Evolutionary conservation across 2,113 vertebrate genomes (phyloP).

Genomic region (Corythoichthys intestinalis): DNA sequence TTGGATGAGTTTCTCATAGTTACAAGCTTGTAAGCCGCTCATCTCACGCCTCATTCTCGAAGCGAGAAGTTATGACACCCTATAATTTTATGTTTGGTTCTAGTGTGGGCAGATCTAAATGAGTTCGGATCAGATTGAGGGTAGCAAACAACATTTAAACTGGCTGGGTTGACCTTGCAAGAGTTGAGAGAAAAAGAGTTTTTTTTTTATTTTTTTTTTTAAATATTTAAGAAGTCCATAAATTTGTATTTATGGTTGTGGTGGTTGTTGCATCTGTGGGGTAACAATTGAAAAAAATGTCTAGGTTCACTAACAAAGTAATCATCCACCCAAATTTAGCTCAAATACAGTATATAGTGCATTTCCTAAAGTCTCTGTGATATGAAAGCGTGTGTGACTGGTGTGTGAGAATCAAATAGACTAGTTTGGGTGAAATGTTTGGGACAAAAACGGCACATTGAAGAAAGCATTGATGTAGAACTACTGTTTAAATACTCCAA

Average conservation of each 20-base stretch:
- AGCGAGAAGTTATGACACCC: conserved; percentile 25
- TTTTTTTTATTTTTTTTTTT: neutral
- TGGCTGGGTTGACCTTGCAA: neutral
- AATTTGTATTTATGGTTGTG: neutral
- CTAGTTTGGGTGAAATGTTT: neutral
- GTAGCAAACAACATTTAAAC: neutral
- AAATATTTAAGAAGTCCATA: neutral
- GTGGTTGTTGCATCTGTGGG: too few species aligned
- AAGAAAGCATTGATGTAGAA: neutral
- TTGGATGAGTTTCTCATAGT: conserved; percentile 37
- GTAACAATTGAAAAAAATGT: too few species aligned
- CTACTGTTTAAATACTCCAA: neutral
- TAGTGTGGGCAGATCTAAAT: neutral
- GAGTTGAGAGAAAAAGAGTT: too few species aligned
- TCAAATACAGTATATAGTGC: too few species aligned
- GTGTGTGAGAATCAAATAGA: too few species aligned
- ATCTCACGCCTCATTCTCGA: conserved; percentile 22
- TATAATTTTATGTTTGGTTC: neutral
- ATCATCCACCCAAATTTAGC: too few species aligned
- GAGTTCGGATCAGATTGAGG: neutral
- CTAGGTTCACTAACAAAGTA: too few species aligned
- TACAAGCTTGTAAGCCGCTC: conserved; percentile 19
- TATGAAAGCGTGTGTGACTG: too few species aligned
- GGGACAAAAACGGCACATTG: neutral
- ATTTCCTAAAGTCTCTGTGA: too few species aligned